Base-by-base conservation (phyloP, 2,888 invertebrate species). In the Catocala nupta region DNA sequence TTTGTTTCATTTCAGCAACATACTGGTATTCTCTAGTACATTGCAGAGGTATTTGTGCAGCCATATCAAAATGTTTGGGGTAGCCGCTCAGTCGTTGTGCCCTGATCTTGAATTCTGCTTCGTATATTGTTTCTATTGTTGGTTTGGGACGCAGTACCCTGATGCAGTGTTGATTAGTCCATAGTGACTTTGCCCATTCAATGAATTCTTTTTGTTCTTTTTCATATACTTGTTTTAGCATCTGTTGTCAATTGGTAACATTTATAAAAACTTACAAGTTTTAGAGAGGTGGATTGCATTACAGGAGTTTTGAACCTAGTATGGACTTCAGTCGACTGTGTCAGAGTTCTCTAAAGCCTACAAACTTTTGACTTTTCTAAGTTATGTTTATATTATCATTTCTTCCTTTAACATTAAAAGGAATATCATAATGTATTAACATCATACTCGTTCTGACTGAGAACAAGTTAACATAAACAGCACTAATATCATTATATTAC, bases 101-200 rank as follows among this genome's bases (percentile, higher is more conserved):
- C 42, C 74, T 81, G 62, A 90, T 68, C 67, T 86, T 85, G 65
- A 84, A 90, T 63, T 88, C 88, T 0, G 91, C 90, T 11, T 91
- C 88, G 13, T 93, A 93, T 0, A 89, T 81, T 0, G 70, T 71
- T 51, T 93, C 93, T 1, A 91, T 73, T 0, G 65, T 54, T 0
- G 89, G 90, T 45, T 88, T 90, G 0, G 92, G 91, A 0, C 89
- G 80, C 1, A 93, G 65, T 0, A 90, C 90, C 9, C 91, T 75
- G 1, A 86, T 77, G 52, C 90, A 91, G 39, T 92, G 89, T 5
- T 70, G 77, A 0, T 70, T 85, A 0, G 73, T 62, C 93, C 93
- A 94, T 0, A 87, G 59, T 0, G 74, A 58, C 64, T 87, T 90
- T 0, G 92, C 92, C 93, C 93, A 94, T 53, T 87, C 86, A 66